These are phyloP conservation scores for Pipistrellus nathusii DNA, from an alignment of 2,797 vertebrate species.

Conservation along the genomic window DNA sequence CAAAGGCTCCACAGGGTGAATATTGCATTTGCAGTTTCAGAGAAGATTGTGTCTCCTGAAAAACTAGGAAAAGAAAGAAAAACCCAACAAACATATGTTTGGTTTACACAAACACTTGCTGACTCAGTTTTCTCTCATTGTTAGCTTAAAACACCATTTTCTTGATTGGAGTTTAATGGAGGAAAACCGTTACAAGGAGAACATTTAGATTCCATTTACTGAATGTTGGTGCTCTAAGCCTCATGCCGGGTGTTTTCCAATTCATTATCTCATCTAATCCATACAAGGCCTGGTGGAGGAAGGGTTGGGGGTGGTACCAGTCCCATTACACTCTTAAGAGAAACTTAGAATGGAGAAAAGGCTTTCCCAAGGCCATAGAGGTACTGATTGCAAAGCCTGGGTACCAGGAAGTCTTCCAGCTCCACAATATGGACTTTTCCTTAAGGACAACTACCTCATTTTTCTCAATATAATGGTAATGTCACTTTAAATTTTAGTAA, in stretches of 20 bases:
- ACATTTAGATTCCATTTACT: conserved; percentile 25
- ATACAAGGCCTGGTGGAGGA: fast-evolving
- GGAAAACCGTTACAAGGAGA: neutral
- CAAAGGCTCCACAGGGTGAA: neutral
- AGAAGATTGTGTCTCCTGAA: neutral
- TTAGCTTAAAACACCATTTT: conserved; percentile 52
- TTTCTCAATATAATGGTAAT: neutral
- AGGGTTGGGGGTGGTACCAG: fast-evolving
- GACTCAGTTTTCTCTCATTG: conserved; percentile 39
- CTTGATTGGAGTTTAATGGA: conserved; percentile 21
- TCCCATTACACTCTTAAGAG: neutral
- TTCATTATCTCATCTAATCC: neutral
- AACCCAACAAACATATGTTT: neutral
- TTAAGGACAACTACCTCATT: neutral
- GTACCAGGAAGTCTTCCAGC: neutral
- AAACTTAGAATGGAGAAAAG: neutral
- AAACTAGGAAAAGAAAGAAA: neutral
- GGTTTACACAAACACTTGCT: neutral
- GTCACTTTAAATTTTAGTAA: neutral
- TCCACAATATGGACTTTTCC: neutral
- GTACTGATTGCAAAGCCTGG: neutral
- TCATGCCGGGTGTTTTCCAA: neutral
- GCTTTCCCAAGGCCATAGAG: neutral
- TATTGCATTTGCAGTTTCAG: neutral
- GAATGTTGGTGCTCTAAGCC: neutral